Base-by-base conservation (phyloP, 1,140 invertebrate species). In the Drosophila burlai region DNA sequence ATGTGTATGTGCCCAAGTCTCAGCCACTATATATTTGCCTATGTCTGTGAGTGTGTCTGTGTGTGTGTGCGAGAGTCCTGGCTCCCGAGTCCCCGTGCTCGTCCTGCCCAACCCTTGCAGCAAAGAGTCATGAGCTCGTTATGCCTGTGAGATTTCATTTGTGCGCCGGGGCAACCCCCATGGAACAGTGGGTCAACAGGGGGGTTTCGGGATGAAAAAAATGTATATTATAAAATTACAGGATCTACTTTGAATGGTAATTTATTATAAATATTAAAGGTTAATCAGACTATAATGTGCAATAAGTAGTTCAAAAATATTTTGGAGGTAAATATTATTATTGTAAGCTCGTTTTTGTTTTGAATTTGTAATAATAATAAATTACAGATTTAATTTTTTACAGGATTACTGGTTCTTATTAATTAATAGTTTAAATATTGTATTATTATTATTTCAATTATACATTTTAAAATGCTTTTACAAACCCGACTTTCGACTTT, bases 71-170 rank as follows among this genome's bases (percentile, higher is more conserved):
- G 43, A 45, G 60, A 64, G 68, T 72, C 36, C 69, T 46, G 45
- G 57, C 57, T 57, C 21, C 64, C 34, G 43, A 38, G 26, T 59
- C 16, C 34, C 38, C 34, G 1, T 24, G 26, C 26, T 42, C 36
- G 15, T 21, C 18, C 50, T 79, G 65, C 85, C 85, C 85, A 90
- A 90, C 85, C 85, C 85, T 90, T 90, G 79, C 67, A 60, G 81
- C 81, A 71, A 75, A 83, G 85, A 89, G 84, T 89, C 85, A 89
- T 80, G 82, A 90, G 85, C 79, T 90, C 81, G 90, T 90, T 90
- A 84, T 85, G 73, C 75, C 79, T 89, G 81, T 73, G 80, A 91
- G 81, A 91, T 91, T 91, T 91, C 79, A 81, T 91, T 90, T 86
- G 84, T 90, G 77, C 73, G 81, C 57, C 49, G 31, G 73, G 71